Percentiles rank a stretch among this genome's conserved stretches.
Conservation (phyloP, 2,797 vertebrate species). For the Hydrolagus colliei region DNA sequence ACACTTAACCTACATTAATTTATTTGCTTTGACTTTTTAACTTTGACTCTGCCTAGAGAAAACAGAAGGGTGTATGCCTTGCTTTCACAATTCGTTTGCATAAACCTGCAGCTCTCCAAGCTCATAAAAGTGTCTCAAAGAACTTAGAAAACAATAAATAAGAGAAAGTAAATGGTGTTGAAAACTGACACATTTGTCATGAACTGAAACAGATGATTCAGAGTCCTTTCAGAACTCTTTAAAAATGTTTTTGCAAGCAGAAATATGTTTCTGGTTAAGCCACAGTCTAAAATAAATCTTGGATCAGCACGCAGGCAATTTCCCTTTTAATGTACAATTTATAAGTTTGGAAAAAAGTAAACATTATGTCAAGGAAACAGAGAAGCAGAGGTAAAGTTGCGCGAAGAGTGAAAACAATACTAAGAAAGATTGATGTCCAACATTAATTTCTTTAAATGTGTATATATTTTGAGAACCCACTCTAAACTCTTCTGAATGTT, state of each 20-base stretch:
- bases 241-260: slow-evolving; percentile 12
- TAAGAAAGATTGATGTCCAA: neutral
- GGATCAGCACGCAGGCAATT: slow-evolving; percentile 25
- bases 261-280: slow-evolving; percentile 23
- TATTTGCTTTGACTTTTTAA: no score
- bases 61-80: neutral
- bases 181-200: neutral
- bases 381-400: neutral
- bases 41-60: neutral
- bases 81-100: neutral
- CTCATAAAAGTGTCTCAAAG: neutral
- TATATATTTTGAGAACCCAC: neutral
- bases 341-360: slow-evolving; percentile 18
- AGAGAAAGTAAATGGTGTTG: slow-evolving; percentile 19
- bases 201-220: slow-evolving; percentile 29
- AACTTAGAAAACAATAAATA: slow-evolving; percentile 16
- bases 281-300: slow-evolving; percentile 18
- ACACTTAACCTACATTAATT: no score
- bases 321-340: slow-evolving; percentile 22
- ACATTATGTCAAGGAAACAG: slow-evolving; percentile 11
- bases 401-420: neutral
- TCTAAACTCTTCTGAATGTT: neutral
- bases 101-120: neutral
- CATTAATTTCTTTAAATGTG: slow-evolving; percentile 4
- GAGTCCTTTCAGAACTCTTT: slow-evolving; percentile 19